Base-by-base conservation (phyloP, 2,797 vertebrate species). In the Peromyscus eremicus region DNA sequence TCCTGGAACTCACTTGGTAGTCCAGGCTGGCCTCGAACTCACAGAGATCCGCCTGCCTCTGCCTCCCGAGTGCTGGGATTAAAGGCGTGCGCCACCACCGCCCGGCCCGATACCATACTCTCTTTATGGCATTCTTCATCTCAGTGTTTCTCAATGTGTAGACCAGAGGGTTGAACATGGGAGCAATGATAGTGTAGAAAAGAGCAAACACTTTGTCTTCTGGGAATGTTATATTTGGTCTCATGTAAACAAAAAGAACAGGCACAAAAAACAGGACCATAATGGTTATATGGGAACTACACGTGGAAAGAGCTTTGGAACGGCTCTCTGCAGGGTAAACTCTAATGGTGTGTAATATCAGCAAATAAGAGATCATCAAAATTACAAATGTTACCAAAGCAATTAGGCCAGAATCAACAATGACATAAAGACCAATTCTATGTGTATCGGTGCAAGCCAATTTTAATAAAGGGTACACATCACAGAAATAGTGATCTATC, bases 141-240 rank as follows among this genome's bases (percentile, higher is more conserved):
- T 97, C 92, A 3, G 0, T 4, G 57, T 98, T 98, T 73, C 95
- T 97, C 62, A 98, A 71, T 0, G 90, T 97, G 9, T 97, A 97
- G 71, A 97, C 97, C 11, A 98, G 81, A 43, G 96, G 97, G 62
- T 97, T 98, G 60, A 98, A 89, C 88, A 98, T 90, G 5, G 95
- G 98, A 0, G 91, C 94, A 14, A 97, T 79, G 66, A 96, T 83
- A 19, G 97, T 97, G 23, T 97, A 97, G 91, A 98, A 98, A 79
- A 97, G 66, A 21, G 96, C 91, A 32, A 96, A 81, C 29, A 95
- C 62, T 94, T 98, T 97, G 64, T 98, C 96, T 70, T 96, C 92
- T 7, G 27, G 88, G 17, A 92, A 83, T 6, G 85, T 96, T 29
- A 52, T 88, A 16, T 92, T 94, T 34, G 97, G 93, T 27, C 97